phyloP scores from a whole-genome alignment of 1,140 invertebrate species.

The Triops longicaudatus region DNA sequence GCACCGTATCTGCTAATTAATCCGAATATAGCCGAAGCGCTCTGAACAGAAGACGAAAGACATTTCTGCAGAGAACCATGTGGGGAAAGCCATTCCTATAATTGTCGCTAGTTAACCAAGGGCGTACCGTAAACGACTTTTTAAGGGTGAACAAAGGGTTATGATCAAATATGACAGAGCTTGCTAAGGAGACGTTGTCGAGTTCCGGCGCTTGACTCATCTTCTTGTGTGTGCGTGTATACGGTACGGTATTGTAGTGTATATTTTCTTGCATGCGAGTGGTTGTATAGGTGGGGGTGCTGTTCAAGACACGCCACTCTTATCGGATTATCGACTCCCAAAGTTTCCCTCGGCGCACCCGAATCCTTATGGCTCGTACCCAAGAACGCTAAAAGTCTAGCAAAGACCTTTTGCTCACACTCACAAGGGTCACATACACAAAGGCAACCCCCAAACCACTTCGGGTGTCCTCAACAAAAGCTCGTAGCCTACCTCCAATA shows the following conservation, averaged over 20 bases:
- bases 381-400: neutral
- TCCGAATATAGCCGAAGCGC: neutral
- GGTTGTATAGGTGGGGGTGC: neutral
- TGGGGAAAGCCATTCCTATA: neutral
- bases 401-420: constrained; percentile 5
- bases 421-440: constrained; percentile 14
- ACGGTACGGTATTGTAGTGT: neutral
- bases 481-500: neutral
- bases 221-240: neutral
- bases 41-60: neutral
- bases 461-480: neutral
- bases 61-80: neutral
- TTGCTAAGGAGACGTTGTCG: neutral
- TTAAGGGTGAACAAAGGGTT: neutral
- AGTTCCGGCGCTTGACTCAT: neutral
- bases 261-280: neutral
- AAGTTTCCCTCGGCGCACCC: constrained; percentile 10
- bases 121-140: neutral
- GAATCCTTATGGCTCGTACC: neutral
- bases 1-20: constrained; percentile 4
- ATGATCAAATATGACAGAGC: neutral
- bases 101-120: neutral
- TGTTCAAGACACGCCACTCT: constrained; percentile 11
- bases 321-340: constrained; percentile 11
- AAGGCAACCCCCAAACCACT: constrained; percentile 14